phyloP scores from a whole-genome alignment of 2,797 vertebrate genomes.

The Trematomus bernacchii region DNA sequence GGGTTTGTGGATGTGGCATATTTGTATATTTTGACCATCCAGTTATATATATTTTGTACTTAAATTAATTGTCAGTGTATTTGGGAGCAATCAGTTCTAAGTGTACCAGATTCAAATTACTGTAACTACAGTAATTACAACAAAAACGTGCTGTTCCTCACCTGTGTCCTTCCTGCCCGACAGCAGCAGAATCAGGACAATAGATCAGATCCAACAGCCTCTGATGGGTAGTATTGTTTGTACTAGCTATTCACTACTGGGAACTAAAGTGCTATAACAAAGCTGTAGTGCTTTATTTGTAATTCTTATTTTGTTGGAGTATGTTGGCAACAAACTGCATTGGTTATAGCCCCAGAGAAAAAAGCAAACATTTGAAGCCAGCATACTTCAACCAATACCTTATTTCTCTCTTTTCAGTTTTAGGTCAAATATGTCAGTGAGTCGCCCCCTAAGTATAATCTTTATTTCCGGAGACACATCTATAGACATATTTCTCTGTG shows the following conservation, averaged over 20 bases:
- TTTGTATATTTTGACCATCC: neutral
- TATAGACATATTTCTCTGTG: conserved; percentile 29
- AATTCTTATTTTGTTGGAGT: conserved; percentile 2
- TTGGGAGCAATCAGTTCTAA: neutral
- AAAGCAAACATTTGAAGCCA: neutral
- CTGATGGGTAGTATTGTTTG: conserved; percentile 17
- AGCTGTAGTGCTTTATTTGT: neutral
- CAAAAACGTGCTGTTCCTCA: conserved; percentile 1
- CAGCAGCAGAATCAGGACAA: neutral
- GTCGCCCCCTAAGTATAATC: conserved; percentile 13
- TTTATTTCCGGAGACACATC: conserved; percentile 32
- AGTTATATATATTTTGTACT: neutral
- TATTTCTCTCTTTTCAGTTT: neutral
- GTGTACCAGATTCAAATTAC: neutral
- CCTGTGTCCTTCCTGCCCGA: neutral
- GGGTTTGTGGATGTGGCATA: neutral
- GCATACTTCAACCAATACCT: neutral
- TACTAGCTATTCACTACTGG: neutral
- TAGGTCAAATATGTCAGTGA: conserved; percentile 1
- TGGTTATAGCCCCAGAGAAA: neutral
- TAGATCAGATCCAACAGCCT: neutral
- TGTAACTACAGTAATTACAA: neutral
- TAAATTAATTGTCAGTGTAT: neutral
- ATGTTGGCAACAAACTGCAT: neutral
- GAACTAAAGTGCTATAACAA: conserved; percentile 21